Percentiles rank a stretch among this genome's conserved stretches.
These are phyloP conservation scores for Drosophila pandora DNA, from an alignment of 1,140 invertebrate genomes.

Conservation along the genomic window DNA sequence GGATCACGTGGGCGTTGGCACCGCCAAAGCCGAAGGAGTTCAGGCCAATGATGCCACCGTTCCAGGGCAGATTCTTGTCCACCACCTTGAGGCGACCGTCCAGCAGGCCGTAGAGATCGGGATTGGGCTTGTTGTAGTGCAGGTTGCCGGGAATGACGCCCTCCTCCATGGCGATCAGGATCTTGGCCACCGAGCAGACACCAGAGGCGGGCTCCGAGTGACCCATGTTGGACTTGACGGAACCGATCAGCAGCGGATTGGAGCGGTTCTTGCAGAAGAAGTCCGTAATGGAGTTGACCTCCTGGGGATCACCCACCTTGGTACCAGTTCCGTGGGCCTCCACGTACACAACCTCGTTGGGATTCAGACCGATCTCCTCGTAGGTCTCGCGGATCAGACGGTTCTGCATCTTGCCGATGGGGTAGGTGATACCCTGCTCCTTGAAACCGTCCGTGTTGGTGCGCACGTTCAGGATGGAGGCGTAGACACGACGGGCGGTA, in stretches of 20 bases:
- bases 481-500: conserved; percentile 92
- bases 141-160: conserved; percentile 95
- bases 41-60: conserved; percentile 93
- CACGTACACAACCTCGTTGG: conserved; percentile 92
- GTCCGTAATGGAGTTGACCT: conserved; percentile 96
- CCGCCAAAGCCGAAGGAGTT: conserved; percentile 99
- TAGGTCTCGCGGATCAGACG: conserved; percentile 94
- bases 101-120: conserved; percentile 93
- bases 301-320: conserved; percentile 97
- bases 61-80: conserved; percentile 90
- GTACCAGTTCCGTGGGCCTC: conserved; percentile 99
- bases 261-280: conserved; percentile 94
- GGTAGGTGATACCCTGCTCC: conserved; percentile 95
- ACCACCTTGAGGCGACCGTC: conserved; percentile 96
- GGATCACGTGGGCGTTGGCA: conserved; percentile 95
- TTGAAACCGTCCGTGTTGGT: conserved; percentile 96
- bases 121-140: conserved; percentile 94
- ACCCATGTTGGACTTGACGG: conserved; percentile 99
- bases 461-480: conserved; percentile 92
- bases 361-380: conserved; percentile 91
- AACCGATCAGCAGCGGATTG: conserved; percentile 94
- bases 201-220: conserved; percentile 98
- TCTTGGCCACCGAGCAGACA: conserved; percentile 94
- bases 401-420: conserved; percentile 94
- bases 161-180: conserved; percentile 95